Percentiles rank a stretch among this genome's conserved stretches.
Evolutionary conservation across 2,888 invertebrate genomes (phyloP).

Genomic region (Cataglyphis livida): DNA sequence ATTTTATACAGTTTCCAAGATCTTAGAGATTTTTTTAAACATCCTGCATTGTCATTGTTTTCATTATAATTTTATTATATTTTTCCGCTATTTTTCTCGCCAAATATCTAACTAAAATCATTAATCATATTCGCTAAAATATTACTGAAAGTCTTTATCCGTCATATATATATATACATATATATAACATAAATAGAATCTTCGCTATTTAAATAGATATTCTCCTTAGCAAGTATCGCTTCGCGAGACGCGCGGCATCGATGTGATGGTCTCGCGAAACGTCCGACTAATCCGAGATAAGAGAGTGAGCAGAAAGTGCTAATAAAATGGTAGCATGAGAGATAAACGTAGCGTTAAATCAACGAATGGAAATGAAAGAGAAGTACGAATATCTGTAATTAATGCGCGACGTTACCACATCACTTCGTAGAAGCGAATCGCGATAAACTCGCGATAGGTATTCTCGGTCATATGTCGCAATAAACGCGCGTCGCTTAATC

Average conservation of each 20-base stretch:
- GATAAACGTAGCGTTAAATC: constrained; percentile 65
- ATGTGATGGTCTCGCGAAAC: constrained; percentile 13
- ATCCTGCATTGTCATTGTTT: neutral
- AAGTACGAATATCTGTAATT: constrained; percentile 73
- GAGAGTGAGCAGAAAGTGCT: constrained; percentile 52
- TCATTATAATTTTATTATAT: neutral
- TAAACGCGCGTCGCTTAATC: constrained; percentile 67
- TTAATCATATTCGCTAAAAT: neutral
- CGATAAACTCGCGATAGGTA: constrained; percentile 66
- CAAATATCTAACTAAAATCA: neutral
- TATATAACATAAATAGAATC: constrained; percentile 21
- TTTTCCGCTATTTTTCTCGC: neutral
- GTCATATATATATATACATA: neutral
- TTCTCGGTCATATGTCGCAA: constrained; percentile 65
- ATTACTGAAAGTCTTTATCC: neutral
- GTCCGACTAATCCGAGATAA: constrained; percentile 56
- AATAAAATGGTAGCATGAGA: constrained; percentile 60
- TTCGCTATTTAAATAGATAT: constrained; percentile 30
- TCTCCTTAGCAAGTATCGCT: constrained; percentile 23
- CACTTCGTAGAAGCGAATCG: constrained; percentile 11
- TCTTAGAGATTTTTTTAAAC: neutral
- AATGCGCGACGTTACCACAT: constrained; percentile 67
- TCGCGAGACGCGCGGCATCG: constrained; percentile 23
- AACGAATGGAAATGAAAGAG: constrained; percentile 57
- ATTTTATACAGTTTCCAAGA: neutral